phyloP scores from a whole-genome alignment of 2,113 vertebrate species.

The Tiliqua scincoides region DNA sequence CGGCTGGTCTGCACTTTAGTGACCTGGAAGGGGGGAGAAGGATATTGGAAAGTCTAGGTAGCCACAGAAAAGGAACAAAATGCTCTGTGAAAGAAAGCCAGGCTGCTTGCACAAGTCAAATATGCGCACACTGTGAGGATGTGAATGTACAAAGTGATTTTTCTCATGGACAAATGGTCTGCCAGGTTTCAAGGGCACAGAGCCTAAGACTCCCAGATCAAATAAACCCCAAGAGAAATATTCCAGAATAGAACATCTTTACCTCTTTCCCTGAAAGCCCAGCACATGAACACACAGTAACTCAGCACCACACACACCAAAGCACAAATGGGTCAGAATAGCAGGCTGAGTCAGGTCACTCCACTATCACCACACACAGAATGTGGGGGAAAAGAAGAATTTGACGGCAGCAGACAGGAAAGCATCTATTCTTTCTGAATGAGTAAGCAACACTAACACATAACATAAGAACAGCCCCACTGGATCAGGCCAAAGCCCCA shows the following conservation, averaged over 20 bases:
- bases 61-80: background rate
- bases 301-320: background rate
- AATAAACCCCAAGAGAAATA: too few species aligned
- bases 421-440: background rate
- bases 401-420: background rate
- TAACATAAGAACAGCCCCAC: too few species aligned
- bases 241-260: too few species aligned
- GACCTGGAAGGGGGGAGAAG: slow-evolving; percentile 77
- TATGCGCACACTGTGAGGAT: background rate
- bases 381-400: background rate
- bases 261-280: background rate
- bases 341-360: background rate
- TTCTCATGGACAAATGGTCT: background rate
- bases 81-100: background rate
- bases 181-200: too few species aligned
- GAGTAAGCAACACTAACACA: background rate
- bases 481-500: too few species aligned
- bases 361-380: background rate
- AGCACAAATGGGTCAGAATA: background rate
- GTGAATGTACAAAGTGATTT: background rate
- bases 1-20: slow-evolving; percentile 94
- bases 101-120: too few species aligned
- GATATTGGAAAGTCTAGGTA: background rate
- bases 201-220: too few species aligned
- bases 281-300: background rate